phyloP scores from a whole-genome alignment of 2,888 invertebrate species.

The Octonoba sinensis region DNA sequence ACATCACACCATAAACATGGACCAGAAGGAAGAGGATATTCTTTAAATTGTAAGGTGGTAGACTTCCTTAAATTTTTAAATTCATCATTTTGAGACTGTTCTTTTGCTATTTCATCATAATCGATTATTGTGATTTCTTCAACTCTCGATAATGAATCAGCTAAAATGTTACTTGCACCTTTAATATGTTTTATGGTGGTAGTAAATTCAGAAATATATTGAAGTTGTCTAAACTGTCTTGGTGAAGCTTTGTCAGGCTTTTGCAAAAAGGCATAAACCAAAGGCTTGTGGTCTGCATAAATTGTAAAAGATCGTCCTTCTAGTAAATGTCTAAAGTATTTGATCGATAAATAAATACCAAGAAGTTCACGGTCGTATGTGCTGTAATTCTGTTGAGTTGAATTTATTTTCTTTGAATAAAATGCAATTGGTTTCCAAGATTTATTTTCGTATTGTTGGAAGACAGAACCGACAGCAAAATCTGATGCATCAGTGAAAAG shows the following conservation, averaged over 20 bases:
- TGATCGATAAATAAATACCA: slow-evolving; percentile 66
- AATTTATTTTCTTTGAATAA: slow-evolving; percentile 28
- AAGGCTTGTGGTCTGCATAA: slow-evolving; percentile 57
- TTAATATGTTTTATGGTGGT: slow-evolving; percentile 69
- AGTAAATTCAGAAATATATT: slow-evolving; percentile 69
- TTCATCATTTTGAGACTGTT: neutral
- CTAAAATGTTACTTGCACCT: slow-evolving; percentile 28
- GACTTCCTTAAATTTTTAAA: neutral
- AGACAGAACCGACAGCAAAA: slow-evolving; percentile 66
- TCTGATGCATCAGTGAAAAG: slow-evolving; percentile 71
- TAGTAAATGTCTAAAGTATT: slow-evolving; percentile 66
- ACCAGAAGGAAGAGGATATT: neutral
- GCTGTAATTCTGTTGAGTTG: slow-evolving; percentile 9
- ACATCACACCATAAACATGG: slow-evolving; percentile 9
- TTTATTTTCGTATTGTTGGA: slow-evolving; percentile 66
- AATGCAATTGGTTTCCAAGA: slow-evolving; percentile 63
- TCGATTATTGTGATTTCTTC: slow-evolving; percentile 5
- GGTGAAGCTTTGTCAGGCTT: slow-evolving; percentile 66
- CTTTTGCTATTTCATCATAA: slow-evolving; percentile 14
- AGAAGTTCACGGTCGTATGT: slow-evolving; percentile 66
- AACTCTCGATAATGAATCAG: slow-evolving; percentile 32
- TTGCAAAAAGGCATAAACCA: slow-evolving; percentile 72
- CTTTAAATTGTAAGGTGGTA: slow-evolving; percentile 8
- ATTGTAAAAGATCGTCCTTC: slow-evolving; percentile 30
- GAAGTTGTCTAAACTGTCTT: slow-evolving; percentile 69